A percentile compares a stretch with the other conserved stretches of the same genome.
Evolutionary conservation across 64 coral and sea anemone genomes (phyloP).

Genomic region (Pocillopora damicornis): DNA sequence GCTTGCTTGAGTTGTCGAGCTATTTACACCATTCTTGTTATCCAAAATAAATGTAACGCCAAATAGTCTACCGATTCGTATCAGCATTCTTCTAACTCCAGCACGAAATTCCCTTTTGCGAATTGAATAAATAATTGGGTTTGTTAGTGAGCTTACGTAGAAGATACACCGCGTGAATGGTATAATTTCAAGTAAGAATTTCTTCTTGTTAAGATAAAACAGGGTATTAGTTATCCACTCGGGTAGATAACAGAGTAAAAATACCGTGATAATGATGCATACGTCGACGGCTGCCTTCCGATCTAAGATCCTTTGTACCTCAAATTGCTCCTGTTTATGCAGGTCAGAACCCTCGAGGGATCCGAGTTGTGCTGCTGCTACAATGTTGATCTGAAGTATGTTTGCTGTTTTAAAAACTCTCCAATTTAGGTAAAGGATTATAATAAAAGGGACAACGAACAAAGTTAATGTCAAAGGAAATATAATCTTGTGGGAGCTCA

Average conservation of each 20-base stretch:
- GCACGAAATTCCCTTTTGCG: background rate
- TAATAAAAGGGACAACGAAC: background rate
- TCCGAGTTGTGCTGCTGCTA: too few relatives aligned
- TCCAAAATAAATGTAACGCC: too few relatives aligned
- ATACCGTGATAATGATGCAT: background rate
- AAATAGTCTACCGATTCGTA: background rate
- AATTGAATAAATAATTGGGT: background rate
- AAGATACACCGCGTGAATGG: background rate
- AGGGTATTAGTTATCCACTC: too few relatives aligned
- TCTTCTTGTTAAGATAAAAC: too few relatives aligned
- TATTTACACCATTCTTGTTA: too few relatives aligned
- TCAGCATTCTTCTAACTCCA: background rate
- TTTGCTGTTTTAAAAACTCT: background rate
- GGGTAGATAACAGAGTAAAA: too few relatives aligned
- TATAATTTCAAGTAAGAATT: too few relatives aligned
- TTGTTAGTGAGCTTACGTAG: background rate
- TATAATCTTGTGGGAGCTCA: too few relatives aligned
- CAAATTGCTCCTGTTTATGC: background rate
- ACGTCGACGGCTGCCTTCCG: conserved; percentile 17
- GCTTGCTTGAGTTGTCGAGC: too few relatives aligned
- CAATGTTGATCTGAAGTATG: background rate
- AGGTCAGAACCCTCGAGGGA: background rate
- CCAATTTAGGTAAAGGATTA: background rate
- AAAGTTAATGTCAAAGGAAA: too few relatives aligned
- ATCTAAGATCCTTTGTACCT: background rate